Base-by-base conservation (phyloP, 1,140 invertebrate genomes). In the Panagrolaimus sp. region DNA sequence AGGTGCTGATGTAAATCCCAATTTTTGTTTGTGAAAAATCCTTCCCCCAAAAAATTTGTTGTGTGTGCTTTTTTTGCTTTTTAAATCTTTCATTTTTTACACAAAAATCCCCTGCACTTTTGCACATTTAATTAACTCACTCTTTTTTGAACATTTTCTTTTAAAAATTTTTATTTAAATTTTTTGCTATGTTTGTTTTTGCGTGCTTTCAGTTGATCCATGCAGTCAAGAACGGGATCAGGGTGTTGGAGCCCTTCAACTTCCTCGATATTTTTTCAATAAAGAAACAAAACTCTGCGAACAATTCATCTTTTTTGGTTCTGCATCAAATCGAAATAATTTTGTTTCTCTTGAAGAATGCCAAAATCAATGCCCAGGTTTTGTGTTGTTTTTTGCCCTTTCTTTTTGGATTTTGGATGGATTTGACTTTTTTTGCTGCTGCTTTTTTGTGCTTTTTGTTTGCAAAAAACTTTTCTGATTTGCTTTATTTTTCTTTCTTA, bases 261-360 rank as follows among this genome's bases (percentile, higher is more conserved):
- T 74, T 14, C 43, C 45, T 1, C 73, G 78, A 12, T 80, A 71
- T 52, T 74, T 76, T 69, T 80, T 76, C 72, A 78, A 80, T 69
- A 68, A 67, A 44, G 58, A 74, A 43, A 69, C 69, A 8, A 72
- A 70, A n/a, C 9, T 80, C 7, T 80, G 78, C 65, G 69, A 78
- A 63, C 69, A 78, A 43, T 80, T 80, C 63, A 45, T 55, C 21
- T 80, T 75, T 68, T 69, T 80, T 46, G 78, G 78, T 43, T 46
- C 52, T 24, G 79, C 69, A 58, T 77, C 74, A 6, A 80, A 81
- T 52, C 38, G 70, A 12, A 80, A 80, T 58, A 78, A 80, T 63
- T 80, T 80, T 45, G 43, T 47, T 8, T 68, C 76, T 10, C 66
- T 81, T 15, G 71, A 76, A 43, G 78, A 81, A 65, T 80, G 78